Evolutionary conservation across 2,113 vertebrate species (phyloP).

Genomic region (Pica pica): DNA sequence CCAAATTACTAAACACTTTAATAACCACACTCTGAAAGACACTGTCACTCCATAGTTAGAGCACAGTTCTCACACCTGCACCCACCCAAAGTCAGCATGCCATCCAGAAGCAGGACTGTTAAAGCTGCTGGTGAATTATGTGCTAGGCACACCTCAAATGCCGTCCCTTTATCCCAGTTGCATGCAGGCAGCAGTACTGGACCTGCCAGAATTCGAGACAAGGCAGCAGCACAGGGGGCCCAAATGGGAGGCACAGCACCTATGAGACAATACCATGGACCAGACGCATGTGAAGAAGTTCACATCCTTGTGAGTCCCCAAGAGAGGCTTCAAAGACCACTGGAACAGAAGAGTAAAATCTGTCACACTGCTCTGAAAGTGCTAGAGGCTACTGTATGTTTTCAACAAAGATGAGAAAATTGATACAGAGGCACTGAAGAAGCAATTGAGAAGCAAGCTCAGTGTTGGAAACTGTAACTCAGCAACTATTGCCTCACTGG

Average conservation of each 20-base stretch:
- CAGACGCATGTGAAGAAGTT: rapidly evolving
- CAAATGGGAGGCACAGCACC: background rate
- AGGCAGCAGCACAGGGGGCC: background rate
- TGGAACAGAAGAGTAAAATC: background rate
- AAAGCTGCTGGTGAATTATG: background rate
- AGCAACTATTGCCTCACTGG: background rate
- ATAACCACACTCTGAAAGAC: background rate
- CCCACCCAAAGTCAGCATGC: rapidly evolving
- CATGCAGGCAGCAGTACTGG: background rate
- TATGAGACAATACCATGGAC: background rate
- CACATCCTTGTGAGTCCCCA: background rate
- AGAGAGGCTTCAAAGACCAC: background rate
- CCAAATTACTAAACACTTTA: background rate
- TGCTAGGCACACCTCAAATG: background rate
- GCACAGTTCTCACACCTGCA: background rate
- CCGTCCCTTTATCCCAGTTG: background rate
- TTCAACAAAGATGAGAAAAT: background rate
- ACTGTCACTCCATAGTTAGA: background rate
- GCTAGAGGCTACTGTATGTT: background rate
- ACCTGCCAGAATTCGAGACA: background rate
- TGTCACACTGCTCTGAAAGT: background rate
- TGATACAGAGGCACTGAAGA: background rate
- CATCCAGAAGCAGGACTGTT: background rate
- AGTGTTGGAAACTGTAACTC: background rate
- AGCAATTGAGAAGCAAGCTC: background rate